Conservation (phyloP, 2,797 vertebrate genomes). For the Chelon auratus region DNA sequence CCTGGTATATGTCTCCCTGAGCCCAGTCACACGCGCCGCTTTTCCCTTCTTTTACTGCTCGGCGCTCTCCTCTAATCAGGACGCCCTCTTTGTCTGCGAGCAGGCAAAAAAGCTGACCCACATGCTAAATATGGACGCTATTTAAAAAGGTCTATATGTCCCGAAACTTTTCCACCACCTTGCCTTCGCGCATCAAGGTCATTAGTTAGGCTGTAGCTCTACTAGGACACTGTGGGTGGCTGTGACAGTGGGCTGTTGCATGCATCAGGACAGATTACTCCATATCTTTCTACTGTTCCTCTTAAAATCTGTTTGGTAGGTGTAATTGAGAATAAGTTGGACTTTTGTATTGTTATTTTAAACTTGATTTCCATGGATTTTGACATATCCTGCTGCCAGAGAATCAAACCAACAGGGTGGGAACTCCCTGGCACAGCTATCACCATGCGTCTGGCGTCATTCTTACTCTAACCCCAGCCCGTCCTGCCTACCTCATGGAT, state of each 20-base stretch:
- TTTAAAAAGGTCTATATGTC: constrained; percentile 61
- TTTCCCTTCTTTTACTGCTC: constrained; percentile 44
- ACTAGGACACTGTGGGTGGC: constrained; percentile 9
- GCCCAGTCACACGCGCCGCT: constrained; percentile 72
- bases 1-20: constrained; percentile 74
- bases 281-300: not conserved
- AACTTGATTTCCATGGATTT: constrained; percentile 6
- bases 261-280: not conserved
- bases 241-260: constrained; percentile 14
- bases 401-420: constrained; percentile 16
- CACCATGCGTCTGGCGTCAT: constrained; percentile 32
- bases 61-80: constrained; percentile 69
- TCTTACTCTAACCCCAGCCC: constrained; percentile 7
- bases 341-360: not conserved
- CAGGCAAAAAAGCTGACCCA: constrained; percentile 79
- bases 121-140: constrained; percentile 76
- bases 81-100: constrained; percentile 75
- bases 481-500: constrained; percentile 93
- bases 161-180: constrained; percentile 52
- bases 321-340: not conserved
- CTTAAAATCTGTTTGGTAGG: not conserved
- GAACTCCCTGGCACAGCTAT: constrained; percentile 24
- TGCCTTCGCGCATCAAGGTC: constrained; percentile 55
- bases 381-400: constrained; percentile 19
- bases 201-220: constrained; percentile 33